Conservation (phyloP, 2,113 vertebrate genomes). For the Zosterops japonicus region DNA sequence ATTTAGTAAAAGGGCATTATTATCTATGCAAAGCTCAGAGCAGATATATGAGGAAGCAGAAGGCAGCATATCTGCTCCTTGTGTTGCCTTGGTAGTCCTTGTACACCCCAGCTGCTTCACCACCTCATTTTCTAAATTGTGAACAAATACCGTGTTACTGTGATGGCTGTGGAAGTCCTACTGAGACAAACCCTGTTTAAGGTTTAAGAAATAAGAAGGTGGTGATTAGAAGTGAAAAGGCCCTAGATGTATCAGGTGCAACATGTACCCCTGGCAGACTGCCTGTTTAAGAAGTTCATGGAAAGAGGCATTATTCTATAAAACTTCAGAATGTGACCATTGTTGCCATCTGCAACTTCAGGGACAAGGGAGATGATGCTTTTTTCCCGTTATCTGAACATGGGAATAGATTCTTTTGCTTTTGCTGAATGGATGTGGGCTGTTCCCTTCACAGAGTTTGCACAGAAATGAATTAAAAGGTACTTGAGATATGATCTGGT, state of each 20-base stretch:
- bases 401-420: background rate
- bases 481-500: background rate
- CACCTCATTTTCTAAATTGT: background rate
- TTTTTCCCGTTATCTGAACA: background rate
- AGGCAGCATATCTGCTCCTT: background rate
- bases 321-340: background rate
- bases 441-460: background rate
- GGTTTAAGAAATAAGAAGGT: background rate
- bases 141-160: background rate
- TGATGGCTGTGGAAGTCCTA: background rate
- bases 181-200: background rate
- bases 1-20: background rate
- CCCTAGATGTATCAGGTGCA: background rate
- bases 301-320: background rate
- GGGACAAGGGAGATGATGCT: background rate
- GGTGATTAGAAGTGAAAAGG: background rate
- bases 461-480: background rate
- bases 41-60: background rate
- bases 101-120: rapidly evolving
- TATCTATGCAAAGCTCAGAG: background rate
- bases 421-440: background rate
- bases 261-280: background rate
- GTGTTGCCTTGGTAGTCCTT: background rate
- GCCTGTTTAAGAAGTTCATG: background rate
- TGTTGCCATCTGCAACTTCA: background rate